Conservation (phyloP, 2,888 invertebrate genomes). For the Zygothrica quintamaculata region DNA sequence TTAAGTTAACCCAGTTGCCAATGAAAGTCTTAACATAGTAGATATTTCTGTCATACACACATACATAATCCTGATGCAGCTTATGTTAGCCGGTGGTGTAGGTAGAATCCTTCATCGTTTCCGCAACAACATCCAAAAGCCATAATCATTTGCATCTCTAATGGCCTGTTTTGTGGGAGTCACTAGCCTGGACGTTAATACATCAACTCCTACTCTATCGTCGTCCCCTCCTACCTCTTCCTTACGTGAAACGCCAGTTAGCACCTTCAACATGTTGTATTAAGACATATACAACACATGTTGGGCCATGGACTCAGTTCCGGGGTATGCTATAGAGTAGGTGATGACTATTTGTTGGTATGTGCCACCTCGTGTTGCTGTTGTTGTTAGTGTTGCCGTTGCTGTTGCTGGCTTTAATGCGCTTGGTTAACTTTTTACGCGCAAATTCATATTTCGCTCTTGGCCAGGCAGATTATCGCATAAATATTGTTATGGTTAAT, state of each 20-base stretch:
- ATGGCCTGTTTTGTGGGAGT: conserved; percentile 57
- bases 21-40: no score
- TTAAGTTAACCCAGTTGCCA: no score
- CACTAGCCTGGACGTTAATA: conserved; percentile 54
- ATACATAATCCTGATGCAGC: conserved; percentile 29
- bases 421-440: conserved; percentile 72
- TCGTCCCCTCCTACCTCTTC: conserved; percentile 1
- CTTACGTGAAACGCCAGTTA: conserved; percentile 16
- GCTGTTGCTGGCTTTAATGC: conserved; percentile 56
- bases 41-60: conserved; percentile 11
- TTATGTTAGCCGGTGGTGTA: background rate
- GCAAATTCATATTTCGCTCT: conserved; percentile 56
- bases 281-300: background rate
- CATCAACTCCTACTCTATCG: conserved; percentile 56
- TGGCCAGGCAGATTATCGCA: conserved; percentile 61
- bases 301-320: background rate
- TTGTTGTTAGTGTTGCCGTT: conserved; percentile 16
- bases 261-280: conserved; percentile 39
- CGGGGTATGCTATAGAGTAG: background rate
- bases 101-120: conserved; percentile 8
- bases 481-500: conserved; percentile 81
- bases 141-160: conserved; percentile 77
- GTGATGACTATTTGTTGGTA: background rate
- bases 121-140: conserved; percentile 53
- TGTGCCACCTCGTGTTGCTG: conserved; percentile 30